Evolutionary conservation across 2,888 invertebrate genomes (phyloP).

Genomic region (Macrophya alboannulata): DNA sequence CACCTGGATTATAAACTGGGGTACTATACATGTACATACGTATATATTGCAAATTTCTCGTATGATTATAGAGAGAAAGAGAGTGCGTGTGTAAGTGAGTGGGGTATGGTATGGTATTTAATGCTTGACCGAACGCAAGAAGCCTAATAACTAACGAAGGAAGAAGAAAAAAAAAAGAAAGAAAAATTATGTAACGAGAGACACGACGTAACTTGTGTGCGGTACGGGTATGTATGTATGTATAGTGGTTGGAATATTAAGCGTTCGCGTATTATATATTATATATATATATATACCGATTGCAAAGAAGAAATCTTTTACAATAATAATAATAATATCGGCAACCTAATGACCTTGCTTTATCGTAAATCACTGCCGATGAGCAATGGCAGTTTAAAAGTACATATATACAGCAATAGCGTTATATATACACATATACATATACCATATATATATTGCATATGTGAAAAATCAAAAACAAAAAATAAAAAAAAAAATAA

Average conservation of each 20-base stretch:
- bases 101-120: not conserved
- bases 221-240: not conserved
- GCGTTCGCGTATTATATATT: constrained; percentile 57
- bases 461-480: no score
- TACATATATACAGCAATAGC: constrained; percentile 35
- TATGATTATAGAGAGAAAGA: not conserved
- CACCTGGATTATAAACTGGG: not conserved
- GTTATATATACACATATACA: constrained; percentile 56
- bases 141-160: constrained; percentile 15
- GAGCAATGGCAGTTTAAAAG: constrained; percentile 57
- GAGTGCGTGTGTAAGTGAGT: not conserved
- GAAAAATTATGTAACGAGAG: constrained; percentile 33
- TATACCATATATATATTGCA: constrained; percentile 23
- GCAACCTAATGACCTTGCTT: constrained; percentile 71
- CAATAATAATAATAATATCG: constrained; percentile 64
- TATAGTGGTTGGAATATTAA: not conserved
- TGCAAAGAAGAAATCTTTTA: constrained; percentile 63
- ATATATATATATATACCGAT: constrained; percentile 57
- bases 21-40: not conserved
- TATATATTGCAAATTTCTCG: not conserved
- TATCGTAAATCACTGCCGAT: constrained; percentile 70
- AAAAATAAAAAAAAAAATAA: no score
- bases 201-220: constrained; percentile 27
- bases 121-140: constrained; percentile 17
- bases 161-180: not conserved